phyloP scores from a whole-genome alignment of 1,140 invertebrate genomes.

The Drosophila prosaltans region DNA sequence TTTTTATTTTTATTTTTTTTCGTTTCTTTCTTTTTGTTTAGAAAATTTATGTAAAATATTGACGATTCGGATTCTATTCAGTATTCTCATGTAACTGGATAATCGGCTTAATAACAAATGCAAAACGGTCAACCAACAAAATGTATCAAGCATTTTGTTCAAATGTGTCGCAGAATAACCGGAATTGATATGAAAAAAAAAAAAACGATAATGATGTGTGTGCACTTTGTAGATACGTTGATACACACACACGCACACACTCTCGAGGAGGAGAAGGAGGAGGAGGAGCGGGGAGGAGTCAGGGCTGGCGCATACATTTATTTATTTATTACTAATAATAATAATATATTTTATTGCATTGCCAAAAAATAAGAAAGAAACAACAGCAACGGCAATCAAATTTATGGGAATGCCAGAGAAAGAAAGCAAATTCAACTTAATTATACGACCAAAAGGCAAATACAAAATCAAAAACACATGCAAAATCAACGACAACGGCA shows the following conservation, averaged over 20 bases:
- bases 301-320: conserved; percentile 28
- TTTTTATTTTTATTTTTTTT: background rate
- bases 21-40: background rate
- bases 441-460: conserved; percentile 24
- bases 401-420: conserved; percentile 50
- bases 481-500: background rate
- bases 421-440: conserved; percentile 62
- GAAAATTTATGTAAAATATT: background rate
- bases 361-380: conserved; percentile 26
- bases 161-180: conserved; percentile 12
- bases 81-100: conserved; percentile 1
- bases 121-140: background rate
- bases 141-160: background rate
- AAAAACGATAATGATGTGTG: background rate
- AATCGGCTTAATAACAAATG: conserved; percentile 7
- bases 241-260: background rate
- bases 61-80: background rate
- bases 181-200: conserved; percentile 11
- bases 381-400: conserved; percentile 15
- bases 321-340: conserved; percentile 53
- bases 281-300: background rate
- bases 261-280: no score
- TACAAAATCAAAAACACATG: conserved; percentile 3
- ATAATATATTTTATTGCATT: conserved; percentile 63
- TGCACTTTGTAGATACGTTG: background rate